Conservation (phyloP, 30 jellyfish, hydroid and myxozoan species). For the Nemopilema nomurai region DNA sequence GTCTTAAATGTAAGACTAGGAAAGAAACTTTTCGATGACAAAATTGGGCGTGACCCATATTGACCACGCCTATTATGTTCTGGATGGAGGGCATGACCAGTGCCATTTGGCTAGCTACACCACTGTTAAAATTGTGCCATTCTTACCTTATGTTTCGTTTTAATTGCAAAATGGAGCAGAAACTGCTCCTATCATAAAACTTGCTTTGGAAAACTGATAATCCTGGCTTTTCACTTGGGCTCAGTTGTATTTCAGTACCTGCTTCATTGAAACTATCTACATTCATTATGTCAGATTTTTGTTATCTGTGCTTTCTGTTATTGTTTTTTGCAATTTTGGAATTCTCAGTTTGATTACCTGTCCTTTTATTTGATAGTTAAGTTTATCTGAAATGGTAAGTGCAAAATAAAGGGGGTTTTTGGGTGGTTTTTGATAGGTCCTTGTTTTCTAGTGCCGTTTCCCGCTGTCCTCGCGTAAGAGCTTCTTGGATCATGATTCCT, state of each 20-base stretch:
- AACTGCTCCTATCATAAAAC: not conserved
- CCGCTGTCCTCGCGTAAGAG: not conserved
- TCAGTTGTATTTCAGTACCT: not conserved
- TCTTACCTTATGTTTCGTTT: not conserved
- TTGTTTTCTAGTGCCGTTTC: not conserved
- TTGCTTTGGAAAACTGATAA: not conserved
- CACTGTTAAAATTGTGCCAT: slow-evolving; percentile 9
- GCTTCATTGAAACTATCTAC: not conserved
- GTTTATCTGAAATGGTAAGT: not conserved
- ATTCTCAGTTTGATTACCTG: not conserved
- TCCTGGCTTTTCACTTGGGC: slow-evolving; percentile 10
- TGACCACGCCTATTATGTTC: too few species aligned
- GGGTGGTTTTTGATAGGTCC: not conserved
- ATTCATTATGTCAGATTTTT: not conserved
- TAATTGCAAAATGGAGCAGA: slow-evolving; percentile 6
- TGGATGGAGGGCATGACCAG: too few species aligned
- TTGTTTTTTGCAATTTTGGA: not conserved
- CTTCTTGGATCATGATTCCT: not conserved
- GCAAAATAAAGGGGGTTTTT: not conserved
- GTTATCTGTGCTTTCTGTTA: not conserved
- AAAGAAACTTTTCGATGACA: too few species aligned
- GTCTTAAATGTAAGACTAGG: too few species aligned
- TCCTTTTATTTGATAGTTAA: not conserved
- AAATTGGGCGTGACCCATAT: too few species aligned
- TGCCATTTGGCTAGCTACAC: too few species aligned